phyloP scores from a whole-genome alignment of 1,140 invertebrate species.

The Cyrtorhinus lividipennis region DNA sequence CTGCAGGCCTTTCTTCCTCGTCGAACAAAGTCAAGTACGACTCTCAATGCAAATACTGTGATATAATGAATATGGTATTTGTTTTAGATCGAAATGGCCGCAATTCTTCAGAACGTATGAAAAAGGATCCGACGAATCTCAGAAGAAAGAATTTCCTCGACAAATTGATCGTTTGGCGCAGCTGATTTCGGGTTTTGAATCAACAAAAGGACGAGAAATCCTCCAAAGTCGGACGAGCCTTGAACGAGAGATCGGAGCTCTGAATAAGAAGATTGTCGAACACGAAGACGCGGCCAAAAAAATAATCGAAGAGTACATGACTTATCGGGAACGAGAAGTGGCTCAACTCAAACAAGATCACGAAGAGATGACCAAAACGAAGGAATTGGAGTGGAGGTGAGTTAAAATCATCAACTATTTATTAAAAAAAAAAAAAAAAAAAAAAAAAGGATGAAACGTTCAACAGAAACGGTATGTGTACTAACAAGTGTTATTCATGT shows the following conservation, averaged over 20 bases:
- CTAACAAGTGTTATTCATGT: no score
- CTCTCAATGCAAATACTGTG: no score
- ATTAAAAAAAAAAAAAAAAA: no score
- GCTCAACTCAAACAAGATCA: conserved; percentile 11
- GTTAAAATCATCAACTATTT: no score
- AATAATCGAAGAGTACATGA: conserved; percentile 16
- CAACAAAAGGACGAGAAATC: conserved; percentile 5
- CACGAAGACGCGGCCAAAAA: neutral
- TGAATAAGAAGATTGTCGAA: conserved; percentile 10
- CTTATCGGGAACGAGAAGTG: conserved; percentile 15
- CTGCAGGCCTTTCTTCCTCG: no score
- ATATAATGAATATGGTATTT: no score
- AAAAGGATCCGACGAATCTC: conserved; percentile 9
- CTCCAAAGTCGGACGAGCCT: neutral
- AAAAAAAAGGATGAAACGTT: no score
- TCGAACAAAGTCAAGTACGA: no score
- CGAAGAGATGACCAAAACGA: conserved; percentile 8
- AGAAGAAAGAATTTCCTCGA: neutral
- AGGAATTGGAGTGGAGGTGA: conserved; percentile 16
- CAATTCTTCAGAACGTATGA: neutral
- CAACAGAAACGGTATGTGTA: no score
- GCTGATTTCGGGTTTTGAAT: neutral
- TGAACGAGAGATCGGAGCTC: conserved; percentile 13
- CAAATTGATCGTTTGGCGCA: conserved; percentile 3
- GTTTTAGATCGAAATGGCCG: neutral